These are phyloP conservation scores for Drosophila dives DNA, from an alignment of 2,888 invertebrate species.

Conservation along the genomic window DNA sequence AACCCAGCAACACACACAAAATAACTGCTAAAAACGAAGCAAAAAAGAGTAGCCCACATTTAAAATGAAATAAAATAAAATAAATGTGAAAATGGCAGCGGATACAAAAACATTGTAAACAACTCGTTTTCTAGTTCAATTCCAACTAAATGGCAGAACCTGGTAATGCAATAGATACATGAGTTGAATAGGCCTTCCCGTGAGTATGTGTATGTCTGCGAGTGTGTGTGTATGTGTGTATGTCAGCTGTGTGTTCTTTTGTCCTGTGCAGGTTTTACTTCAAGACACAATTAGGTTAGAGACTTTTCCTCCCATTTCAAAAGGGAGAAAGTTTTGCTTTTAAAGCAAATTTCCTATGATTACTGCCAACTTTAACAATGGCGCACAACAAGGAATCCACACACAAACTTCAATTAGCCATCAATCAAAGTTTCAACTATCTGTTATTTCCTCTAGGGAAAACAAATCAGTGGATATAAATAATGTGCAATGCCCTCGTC, in stretches of 20 bases:
- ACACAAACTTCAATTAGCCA: slow-evolving; percentile 15
- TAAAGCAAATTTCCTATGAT: slow-evolving; percentile 7
- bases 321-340: slow-evolving; percentile 59
- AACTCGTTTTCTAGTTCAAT: slow-evolving; percentile 77
- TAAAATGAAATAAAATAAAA: slow-evolving; percentile 50
- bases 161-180: slow-evolving; percentile 71
- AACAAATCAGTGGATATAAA: slow-evolving; percentile 10
- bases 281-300: slow-evolving; percentile 72
- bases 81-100: slow-evolving; percentile 15
- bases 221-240: slow-evolving; percentile 3
- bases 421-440: slow-evolving; percentile 10
- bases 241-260: slow-evolving; percentile 17
- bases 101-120: slow-evolving; percentile 41
- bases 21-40: slow-evolving; percentile 5
- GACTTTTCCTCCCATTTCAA: slow-evolving; percentile 1
- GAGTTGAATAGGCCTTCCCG: slow-evolving; percentile 32
- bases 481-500: slow-evolving; percentile 9
- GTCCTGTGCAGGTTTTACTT: slow-evolving; percentile 49
- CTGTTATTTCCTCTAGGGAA: slow-evolving; percentile 4
- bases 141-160: slow-evolving; percentile 70
- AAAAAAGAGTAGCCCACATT: slow-evolving; percentile 5
- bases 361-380: slow-evolving; percentile 15
- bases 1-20: slow-evolving; percentile 18
- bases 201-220: not conserved
- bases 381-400: not conserved